phyloP scores from a whole-genome alignment of 2,113 vertebrate genomes.

The Psilopogon haemacephalus region DNA sequence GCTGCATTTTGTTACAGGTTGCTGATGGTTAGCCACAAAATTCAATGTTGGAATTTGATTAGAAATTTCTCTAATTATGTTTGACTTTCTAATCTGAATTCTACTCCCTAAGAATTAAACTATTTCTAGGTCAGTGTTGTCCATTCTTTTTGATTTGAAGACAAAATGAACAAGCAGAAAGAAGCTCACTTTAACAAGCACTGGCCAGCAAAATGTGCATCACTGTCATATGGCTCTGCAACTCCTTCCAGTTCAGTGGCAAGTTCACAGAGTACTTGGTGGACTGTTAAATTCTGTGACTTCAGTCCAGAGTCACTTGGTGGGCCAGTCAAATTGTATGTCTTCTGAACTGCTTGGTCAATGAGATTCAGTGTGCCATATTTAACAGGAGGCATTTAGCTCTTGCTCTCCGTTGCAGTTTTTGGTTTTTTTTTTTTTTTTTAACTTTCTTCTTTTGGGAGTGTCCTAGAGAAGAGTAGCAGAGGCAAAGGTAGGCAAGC shows the following conservation, averaged over 20 bases:
- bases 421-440: neutral
- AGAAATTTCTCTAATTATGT: neutral
- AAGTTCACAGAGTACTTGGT: accelerated
- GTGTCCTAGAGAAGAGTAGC: neutral
- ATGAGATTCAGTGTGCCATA: neutral
- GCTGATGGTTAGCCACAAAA: neutral
- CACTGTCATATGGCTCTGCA: neutral
- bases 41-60: neutral
- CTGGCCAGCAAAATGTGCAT: neutral
- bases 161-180: neutral
- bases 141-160: neutral
- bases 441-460: neutral
- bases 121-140: neutral
- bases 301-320: neutral
- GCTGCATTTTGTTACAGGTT: neutral
- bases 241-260: neutral
- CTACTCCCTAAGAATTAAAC: neutral
- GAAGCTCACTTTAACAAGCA: neutral
- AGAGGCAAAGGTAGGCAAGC: neutral
- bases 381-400: neutral
- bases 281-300: neutral
- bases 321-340: neutral
- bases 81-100: neutral
- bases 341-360: neutral
- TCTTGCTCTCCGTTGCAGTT: neutral